Conservation (phyloP, 1,140 invertebrate species). For the Brevipalpus yothersi region DNA sequence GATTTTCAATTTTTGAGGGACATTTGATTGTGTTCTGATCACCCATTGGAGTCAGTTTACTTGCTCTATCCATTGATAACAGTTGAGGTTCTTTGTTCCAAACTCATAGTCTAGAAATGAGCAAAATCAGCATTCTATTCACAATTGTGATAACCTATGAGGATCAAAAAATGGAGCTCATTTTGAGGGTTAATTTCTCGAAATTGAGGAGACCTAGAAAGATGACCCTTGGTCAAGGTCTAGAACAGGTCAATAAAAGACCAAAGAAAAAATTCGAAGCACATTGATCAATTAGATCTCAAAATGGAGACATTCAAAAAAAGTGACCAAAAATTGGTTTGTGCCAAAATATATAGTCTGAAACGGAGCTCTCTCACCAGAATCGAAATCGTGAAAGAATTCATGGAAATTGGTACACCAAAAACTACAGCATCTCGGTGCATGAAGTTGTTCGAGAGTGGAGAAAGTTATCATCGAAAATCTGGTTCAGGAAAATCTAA, state of each 20-base stretch:
- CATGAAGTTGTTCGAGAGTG: background rate
- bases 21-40: no score
- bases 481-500: background rate
- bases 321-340: background rate
- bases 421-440: background rate
- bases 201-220: background rate
- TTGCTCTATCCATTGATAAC: no score
- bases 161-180: background rate
- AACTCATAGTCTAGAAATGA: no score
- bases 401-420: background rate
- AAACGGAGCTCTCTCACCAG: background rate
- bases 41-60: no score
- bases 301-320: background rate
- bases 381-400: background rate
- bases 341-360: background rate
- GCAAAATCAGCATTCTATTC: no score
- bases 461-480: background rate
- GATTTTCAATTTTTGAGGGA: no score
- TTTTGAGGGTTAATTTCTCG: background rate
- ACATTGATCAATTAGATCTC: background rate
- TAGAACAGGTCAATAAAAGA: background rate
- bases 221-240: background rate
- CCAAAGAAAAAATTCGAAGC: background rate
- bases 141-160: no score
- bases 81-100: no score